phyloP scores from a whole-genome alignment of 2,888 invertebrate species.

The Leucania comma region DNA sequence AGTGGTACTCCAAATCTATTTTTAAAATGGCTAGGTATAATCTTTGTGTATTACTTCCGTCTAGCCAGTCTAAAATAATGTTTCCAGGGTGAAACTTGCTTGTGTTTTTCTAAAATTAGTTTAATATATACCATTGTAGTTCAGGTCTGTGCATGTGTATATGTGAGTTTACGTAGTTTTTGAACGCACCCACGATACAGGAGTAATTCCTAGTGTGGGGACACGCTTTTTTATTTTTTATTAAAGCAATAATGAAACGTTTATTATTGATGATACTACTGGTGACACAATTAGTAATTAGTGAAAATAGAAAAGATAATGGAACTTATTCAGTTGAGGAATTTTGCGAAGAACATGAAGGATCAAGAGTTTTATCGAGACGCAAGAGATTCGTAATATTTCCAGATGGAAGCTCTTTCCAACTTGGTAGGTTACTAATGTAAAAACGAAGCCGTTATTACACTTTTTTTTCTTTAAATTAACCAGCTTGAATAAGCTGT shows the following conservation, averaged over 20 bases:
- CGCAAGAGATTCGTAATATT: constrained; percentile 90
- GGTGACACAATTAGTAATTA: constrained; percentile 65
- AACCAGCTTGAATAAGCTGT: background rate
- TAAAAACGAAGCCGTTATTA: too few species aligned
- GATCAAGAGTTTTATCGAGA: constrained; percentile 80
- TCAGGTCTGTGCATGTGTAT: too few species aligned
- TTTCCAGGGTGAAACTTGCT: constrained; percentile 20
- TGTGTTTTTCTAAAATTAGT: constrained; percentile 36
- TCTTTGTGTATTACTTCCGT: constrained; percentile 9
- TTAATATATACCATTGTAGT: background rate
- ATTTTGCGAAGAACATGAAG: constrained; percentile 60
- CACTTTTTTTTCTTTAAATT: background rate
- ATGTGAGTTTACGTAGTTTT: background rate
- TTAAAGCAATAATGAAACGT: constrained; percentile 44
- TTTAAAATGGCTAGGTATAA: constrained; percentile 56
- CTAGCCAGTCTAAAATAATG: constrained; percentile 38
- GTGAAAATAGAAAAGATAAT: constrained; percentile 63
- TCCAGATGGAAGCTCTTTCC: constrained; percentile 91
- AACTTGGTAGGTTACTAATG: constrained; percentile 83
- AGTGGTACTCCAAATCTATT: constrained; percentile 64
- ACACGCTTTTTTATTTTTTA: too few species aligned
- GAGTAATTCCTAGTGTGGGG: too few species aligned
- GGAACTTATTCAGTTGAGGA: constrained; percentile 56
- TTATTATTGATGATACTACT: constrained; percentile 57
- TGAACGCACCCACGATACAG: too few species aligned